Conservation (phyloP, 2,888 invertebrate genomes). For the Agriopis leucophaearia region DNA sequence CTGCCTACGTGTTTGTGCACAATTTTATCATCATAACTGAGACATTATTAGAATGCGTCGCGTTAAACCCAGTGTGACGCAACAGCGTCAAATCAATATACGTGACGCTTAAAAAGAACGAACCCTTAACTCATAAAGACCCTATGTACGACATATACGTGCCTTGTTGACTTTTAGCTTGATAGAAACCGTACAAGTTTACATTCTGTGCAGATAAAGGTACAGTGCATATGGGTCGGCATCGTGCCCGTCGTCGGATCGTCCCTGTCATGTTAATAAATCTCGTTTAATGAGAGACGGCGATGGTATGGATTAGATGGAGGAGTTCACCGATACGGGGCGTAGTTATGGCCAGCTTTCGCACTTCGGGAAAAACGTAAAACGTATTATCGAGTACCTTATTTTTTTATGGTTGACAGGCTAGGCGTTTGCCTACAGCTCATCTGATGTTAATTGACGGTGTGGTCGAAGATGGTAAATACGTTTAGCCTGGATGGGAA, state of each 20-base stretch:
- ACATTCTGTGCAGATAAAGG: not conserved
- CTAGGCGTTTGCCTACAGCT: too few species aligned
- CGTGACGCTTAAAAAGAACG: too few species aligned
- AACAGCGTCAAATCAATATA: too few species aligned
- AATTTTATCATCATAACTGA: too few species aligned
- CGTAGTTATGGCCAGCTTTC: conserved; percentile 26
- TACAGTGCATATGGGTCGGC: conserved; percentile 34
- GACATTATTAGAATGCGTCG: too few species aligned
- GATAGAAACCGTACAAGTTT: conserved; percentile 3
- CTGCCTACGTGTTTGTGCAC: too few species aligned
- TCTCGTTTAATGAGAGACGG: conserved; percentile 82
- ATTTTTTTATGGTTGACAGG: too few species aligned
- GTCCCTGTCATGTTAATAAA: conserved; percentile 80
- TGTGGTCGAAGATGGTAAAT: too few species aligned
- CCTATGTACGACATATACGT: not conserved
- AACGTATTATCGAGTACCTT: not conserved
- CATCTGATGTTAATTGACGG: too few species aligned
- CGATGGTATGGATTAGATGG: conserved; percentile 80
- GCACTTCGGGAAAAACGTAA: conserved; percentile 13
- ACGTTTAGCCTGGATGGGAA: too few species aligned
- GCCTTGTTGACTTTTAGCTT: not conserved
- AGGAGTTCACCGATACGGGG: conserved; percentile 38
- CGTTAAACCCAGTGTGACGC: too few species aligned
- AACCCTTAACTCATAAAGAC: too few species aligned
- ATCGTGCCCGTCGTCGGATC: conserved; percentile 65